These are phyloP conservation scores for Astyanax mexicanus DNA, from an alignment of 2,797 vertebrate genomes.

Conservation along the genomic window DNA sequence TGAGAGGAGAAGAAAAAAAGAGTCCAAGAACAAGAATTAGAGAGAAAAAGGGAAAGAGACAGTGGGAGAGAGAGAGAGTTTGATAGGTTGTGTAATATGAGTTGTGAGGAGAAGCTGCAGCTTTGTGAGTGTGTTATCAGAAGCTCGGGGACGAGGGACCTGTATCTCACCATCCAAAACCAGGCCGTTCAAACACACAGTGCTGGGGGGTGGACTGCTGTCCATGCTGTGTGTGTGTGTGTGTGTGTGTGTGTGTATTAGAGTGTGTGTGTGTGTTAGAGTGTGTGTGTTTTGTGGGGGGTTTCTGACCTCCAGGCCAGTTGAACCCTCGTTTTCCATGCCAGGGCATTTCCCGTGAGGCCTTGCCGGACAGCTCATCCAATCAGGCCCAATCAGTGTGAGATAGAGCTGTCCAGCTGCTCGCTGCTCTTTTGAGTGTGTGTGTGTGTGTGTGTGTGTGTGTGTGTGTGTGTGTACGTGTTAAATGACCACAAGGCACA, in stretches of 20 bases:
- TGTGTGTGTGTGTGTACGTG: constrained; percentile 36
- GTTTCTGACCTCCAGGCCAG: constrained; percentile 74
- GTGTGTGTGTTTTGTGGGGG: constrained; percentile 38
- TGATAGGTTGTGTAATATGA: constrained; percentile 7
- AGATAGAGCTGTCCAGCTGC: constrained; percentile 32
- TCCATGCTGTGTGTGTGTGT: too few relatives aligned
- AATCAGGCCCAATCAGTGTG: constrained; percentile 62
- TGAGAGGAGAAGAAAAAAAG: neutral
- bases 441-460: constrained; percentile 30
- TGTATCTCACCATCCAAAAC: neutral
- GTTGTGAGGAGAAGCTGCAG: neutral
- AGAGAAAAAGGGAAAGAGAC: neutral
- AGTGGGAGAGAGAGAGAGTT: constrained; percentile 1
- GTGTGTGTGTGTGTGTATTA: constrained; percentile 21
- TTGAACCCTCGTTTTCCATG: constrained; percentile 70
- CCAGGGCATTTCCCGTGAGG: constrained; percentile 65
- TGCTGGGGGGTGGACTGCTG: neutral
- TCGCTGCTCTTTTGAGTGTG: constrained; percentile 19
- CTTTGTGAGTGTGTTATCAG: constrained; percentile 38
- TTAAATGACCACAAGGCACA: constrained; percentile 37
- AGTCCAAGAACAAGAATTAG: neutral
- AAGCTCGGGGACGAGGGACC: constrained; percentile 26
- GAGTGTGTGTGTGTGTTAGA: too few relatives aligned
- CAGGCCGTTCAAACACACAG: neutral
- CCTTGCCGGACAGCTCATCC: constrained; percentile 67